Percentiles rank a stretch among this genome's conserved stretches.
phyloP scores from a whole-genome alignment of 2,888 invertebrate genomes.

The Ochropleura leucogaster region DNA sequence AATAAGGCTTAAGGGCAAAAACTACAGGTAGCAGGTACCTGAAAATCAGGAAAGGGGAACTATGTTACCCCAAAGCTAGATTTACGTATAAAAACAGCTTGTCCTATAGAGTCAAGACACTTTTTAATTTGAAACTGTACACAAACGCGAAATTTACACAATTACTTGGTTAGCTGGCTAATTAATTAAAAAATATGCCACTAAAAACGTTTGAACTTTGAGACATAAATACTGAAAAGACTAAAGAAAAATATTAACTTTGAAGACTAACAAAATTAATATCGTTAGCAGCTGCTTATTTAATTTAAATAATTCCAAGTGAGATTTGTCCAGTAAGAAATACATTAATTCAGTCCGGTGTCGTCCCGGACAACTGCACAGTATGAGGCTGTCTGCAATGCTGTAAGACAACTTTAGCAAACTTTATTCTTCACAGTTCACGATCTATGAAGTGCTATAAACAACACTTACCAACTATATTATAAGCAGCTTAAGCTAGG shows the following conservation, averaged over 20 bases:
- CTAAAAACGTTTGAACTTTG: constrained; percentile 45
- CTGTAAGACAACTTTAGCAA: constrained; percentile 60
- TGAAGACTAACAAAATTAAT: constrained; percentile 51
- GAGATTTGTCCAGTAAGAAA: constrained; percentile 58
- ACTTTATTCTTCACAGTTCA: constrained; percentile 65
- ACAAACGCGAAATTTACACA: constrained; percentile 23
- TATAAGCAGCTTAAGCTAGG: constrained; percentile 19
- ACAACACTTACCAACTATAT: constrained; percentile 52
- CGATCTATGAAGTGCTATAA: constrained; percentile 61
- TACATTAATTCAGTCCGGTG: constrained; percentile 56
- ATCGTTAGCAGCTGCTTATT: constrained; percentile 50
- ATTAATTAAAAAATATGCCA: constrained; percentile 48
- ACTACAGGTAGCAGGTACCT: too few species aligned
- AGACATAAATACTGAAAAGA: constrained; percentile 40
- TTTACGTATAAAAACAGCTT: not conserved
- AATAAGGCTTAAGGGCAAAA: too few species aligned
- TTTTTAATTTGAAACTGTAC: constrained; percentile 2
- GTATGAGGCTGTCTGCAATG: constrained; percentile 54
- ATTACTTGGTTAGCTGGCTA: constrained; percentile 35
- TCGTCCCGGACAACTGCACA: constrained; percentile 51
- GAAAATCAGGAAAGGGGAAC: too few species aligned
- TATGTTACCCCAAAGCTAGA: too few species aligned
- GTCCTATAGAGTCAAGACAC: constrained; percentile 5
- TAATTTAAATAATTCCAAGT: constrained; percentile 58
- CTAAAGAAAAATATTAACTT: constrained; percentile 51